These are phyloP conservation scores for Alouatta palliata DNA, from an alignment of 2,113 vertebrate species.

Conservation along the genomic window DNA sequence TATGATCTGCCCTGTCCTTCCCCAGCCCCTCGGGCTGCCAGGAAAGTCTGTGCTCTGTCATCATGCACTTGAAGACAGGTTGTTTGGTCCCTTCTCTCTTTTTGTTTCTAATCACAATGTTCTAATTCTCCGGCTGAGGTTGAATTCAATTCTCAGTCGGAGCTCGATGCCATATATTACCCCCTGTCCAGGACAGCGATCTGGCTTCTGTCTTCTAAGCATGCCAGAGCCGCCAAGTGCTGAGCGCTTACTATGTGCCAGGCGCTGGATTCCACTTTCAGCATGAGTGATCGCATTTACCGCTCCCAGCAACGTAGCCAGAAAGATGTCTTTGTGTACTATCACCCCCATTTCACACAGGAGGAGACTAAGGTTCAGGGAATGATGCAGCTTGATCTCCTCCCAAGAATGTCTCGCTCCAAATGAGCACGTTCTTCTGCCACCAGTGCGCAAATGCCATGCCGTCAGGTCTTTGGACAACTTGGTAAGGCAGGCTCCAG, in stretches of 20 bases:
- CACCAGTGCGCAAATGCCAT: fast-evolving
- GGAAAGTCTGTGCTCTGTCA: slow-evolving; percentile 69
- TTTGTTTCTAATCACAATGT: slow-evolving; percentile 67
- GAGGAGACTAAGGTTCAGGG: not conserved
- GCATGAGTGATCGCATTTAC: fast-evolving
- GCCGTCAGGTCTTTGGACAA: not conserved
- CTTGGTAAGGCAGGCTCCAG: not conserved
- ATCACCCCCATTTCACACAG: not conserved
- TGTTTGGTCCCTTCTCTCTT: slow-evolving; percentile 56
- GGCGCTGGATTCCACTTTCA: not conserved
- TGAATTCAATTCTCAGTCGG: slow-evolving; percentile 56
- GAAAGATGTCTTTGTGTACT: not conserved
- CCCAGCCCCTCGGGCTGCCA: slow-evolving; percentile 58
- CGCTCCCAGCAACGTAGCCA: not conserved
- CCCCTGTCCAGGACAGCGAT: slow-evolving; percentile 43
- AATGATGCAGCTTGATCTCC: no score
- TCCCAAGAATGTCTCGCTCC: not conserved
- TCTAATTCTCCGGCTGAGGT: slow-evolving; percentile 52
- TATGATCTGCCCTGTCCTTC: slow-evolving; percentile 76
- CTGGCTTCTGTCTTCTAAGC: slow-evolving; percentile 69
- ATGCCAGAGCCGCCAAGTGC: not conserved
- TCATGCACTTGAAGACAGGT: slow-evolving; percentile 67
- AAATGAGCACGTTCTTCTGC: not conserved
- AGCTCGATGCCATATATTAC: slow-evolving; percentile 64
- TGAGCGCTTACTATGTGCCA: not conserved